Conservation (phyloP, 2,888 invertebrate species). For the Stomorhina lunata region DNA sequence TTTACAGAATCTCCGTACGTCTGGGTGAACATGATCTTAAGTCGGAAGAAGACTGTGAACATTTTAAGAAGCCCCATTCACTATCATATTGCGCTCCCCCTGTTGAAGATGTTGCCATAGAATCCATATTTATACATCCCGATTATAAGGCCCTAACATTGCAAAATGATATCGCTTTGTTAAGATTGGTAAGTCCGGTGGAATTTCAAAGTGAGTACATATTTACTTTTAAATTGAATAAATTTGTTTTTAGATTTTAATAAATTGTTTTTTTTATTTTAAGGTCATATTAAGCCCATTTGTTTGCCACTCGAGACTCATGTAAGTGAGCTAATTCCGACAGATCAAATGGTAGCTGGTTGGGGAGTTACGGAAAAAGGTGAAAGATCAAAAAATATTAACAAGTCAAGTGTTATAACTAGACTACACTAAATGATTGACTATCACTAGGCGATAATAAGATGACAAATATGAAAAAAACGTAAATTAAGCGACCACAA, state of each 20-base stretch:
- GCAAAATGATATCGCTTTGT: constrained; percentile 82
- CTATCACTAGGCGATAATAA: too few species aligned
- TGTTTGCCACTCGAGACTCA: constrained; percentile 60
- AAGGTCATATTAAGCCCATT: constrained; percentile 61
- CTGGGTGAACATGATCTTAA: constrained; percentile 74
- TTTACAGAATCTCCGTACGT: constrained; percentile 71
- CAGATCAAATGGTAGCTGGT: constrained; percentile 54
- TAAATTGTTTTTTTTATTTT: constrained; percentile 14
- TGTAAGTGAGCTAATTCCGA: not conserved
- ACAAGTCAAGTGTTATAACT: not conserved
- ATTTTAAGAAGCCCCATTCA: too few species aligned
- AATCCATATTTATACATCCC: constrained; percentile 80
- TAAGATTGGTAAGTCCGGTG: constrained; percentile 74
- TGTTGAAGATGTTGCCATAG: constrained; percentile 72
- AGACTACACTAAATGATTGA: too few species aligned
- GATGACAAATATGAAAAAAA: too few species aligned
- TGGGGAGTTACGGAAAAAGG: constrained; percentile 66
- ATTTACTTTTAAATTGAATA: not conserved
- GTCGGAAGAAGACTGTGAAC: constrained; percentile 70
- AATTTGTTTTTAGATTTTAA: not conserved
- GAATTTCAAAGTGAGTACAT: constrained; percentile 68
- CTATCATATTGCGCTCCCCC: constrained; percentile 76
- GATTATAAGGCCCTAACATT: constrained; percentile 78
- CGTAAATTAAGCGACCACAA: too few species aligned
- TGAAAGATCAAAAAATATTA: not conserved